Base-by-base conservation (phyloP, 2,888 invertebrate genomes). In the Sesia bembeciformis region DNA sequence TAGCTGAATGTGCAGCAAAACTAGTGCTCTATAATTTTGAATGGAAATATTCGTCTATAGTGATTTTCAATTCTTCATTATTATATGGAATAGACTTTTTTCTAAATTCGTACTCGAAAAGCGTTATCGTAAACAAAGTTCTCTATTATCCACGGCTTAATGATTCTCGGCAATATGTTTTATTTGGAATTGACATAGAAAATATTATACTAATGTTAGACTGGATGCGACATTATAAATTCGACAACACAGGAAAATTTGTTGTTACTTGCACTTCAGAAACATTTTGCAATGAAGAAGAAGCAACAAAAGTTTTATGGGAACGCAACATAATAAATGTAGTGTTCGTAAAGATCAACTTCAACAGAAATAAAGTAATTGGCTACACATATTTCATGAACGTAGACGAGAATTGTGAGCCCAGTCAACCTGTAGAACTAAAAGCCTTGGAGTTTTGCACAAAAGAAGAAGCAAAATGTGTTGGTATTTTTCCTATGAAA, bases 181-280 rank as follows among this genome's bases (percentile, higher is more conserved):
- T 85, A 49, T 81, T 85, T 56, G 76, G 71, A 38, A 60, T 59
- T 40, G 69, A 70, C 53, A 41, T 76, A 6, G 55, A 55, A n/a
- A 63, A 74, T 46, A 66, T 85, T 23, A 59, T 58, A 52, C 49
- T 62, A 7, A 66, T 74, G 56, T 58, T 87, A 7, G 55, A 67
- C 39, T 73, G 72, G 67, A 70, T 81, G 67, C 60, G 60, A 39
- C 55, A 57, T 4, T 65, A 71, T 53, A 57, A 70, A 55, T 78
- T 80, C 53, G 77, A 81, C 57, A 85, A 79, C 55, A 79, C 76
- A 0, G 83, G 83, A 0, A 77, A 73, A 57, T 80, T 70, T 57
- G 72, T 86, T n/a, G 63, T 84, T 5, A 60, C 81, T 52, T 86
- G 87, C 56, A 67, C 74, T 58, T 78, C 80, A 4, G 51, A 61